Conservation (phyloP, 2,797 vertebrate genomes). For the Tokudaia tokunoshimensis region DNA sequence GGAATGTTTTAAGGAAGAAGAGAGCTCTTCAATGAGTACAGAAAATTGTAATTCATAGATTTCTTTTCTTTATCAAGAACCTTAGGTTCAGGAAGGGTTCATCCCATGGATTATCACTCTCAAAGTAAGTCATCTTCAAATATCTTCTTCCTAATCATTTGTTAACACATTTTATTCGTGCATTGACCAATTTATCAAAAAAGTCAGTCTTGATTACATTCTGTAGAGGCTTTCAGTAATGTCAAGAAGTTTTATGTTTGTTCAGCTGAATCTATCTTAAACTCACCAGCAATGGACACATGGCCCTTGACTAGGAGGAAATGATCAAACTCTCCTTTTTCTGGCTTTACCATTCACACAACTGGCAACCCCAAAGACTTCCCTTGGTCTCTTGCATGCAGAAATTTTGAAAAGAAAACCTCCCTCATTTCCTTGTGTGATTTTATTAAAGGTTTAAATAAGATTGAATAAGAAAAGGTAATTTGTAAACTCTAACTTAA, state of each 20-base stretch:
- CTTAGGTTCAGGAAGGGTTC: not conserved
- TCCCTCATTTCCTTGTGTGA: not conserved
- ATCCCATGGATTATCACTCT: not conserved
- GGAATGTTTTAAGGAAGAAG: not conserved
- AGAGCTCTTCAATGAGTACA: not conserved
- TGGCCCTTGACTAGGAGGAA: not conserved
- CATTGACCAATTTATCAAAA: not conserved
- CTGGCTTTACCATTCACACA: constrained; percentile 12
- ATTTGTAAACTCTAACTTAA: constrained; percentile 37
- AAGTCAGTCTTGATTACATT: not conserved
- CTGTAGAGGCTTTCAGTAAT: not conserved
- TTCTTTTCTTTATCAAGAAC: not conserved
- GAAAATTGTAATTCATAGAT: not conserved
- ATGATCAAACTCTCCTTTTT: not conserved
- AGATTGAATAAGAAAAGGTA: not conserved
- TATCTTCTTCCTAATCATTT: not conserved
- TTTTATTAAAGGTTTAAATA: not conserved
- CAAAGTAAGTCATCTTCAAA: not conserved
- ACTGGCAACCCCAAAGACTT: not conserved
- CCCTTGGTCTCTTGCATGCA: not conserved
- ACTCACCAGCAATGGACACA: not conserved
- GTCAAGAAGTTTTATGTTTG: not conserved
- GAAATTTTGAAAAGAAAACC: not conserved
- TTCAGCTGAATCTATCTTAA: constrained; percentile 27
- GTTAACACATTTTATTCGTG: not conserved